A percentile compares a stretch with the other conserved stretches of the same genome.
phyloP scores from a whole-genome alignment of 2,797 vertebrate species.

The Kryptolebias ocellatus region DNA sequence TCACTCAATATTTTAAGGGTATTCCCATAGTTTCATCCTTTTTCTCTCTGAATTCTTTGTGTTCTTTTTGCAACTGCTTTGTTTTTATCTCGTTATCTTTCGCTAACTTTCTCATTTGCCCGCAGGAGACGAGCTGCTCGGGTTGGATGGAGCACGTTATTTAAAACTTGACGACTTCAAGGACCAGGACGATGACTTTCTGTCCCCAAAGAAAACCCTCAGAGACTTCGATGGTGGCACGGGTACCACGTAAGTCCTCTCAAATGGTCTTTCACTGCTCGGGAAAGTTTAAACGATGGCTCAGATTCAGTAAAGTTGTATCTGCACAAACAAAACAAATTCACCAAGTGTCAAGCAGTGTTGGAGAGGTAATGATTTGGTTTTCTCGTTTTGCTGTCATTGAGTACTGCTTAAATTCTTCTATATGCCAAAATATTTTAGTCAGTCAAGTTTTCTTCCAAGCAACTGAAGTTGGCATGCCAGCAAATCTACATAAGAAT shows the following conservation, averaged over 20 bases:
- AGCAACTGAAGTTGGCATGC: no score
- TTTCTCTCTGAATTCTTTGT: conserved; percentile 41
- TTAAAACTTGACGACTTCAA: conserved; percentile 87
- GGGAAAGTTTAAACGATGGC: background rate
- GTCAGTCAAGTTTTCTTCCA: no score
- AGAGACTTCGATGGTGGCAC: conserved; percentile 89
- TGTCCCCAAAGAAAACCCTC: conserved; percentile 87
- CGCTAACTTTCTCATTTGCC: conserved; percentile 25
- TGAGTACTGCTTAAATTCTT: background rate
- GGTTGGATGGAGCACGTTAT: conserved; percentile 85
- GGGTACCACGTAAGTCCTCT: conserved; percentile 88
- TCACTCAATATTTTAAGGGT: conserved; percentile 37
- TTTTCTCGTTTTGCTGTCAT: background rate
- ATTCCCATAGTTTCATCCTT: conserved; percentile 37
- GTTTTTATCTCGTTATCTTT: background rate
- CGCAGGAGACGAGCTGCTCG: conserved; percentile 89
- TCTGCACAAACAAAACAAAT: no score
- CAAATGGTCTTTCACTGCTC: background rate
- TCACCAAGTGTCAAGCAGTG: no score
- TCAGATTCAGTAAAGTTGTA: background rate
- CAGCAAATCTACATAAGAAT: no score
- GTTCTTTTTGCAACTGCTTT: conserved; percentile 30
- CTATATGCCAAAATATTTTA: background rate
- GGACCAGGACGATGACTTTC: conserved; percentile 90
- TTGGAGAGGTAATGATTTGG: background rate